Base-by-base conservation (phyloP, 2,113 vertebrate genomes). In the Calidris pugnax region DNA sequence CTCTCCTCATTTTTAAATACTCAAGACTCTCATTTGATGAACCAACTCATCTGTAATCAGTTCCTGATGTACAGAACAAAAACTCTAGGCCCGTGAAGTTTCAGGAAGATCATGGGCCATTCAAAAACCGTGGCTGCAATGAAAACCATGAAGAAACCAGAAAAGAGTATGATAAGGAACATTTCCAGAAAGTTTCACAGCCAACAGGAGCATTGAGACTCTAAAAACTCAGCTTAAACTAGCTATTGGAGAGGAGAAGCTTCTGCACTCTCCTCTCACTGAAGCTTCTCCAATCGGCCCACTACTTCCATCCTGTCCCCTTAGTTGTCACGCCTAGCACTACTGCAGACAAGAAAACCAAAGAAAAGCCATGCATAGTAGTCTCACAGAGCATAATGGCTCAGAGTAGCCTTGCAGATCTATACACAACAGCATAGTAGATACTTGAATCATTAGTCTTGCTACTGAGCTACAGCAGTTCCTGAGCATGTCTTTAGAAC, bases 401-500 rank as follows among this genome's bases (percentile, higher is more conserved):
- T 10, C 14, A 66, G n/a, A 73, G 33, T 3, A 81, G 57, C 51
- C 33, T 12, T 37, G 45, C 10, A 86, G n/a, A n/a, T 9, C 45
- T 20, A 7, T 12, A 14, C 1, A 1, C 4, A 51, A 37, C 9
- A 91, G 33, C 41, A 16, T 1, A 66, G 48, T 1, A 63, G 21
- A 37, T 9, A 68, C 32, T 8, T 8, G 14, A 64, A 43, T 30
- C 67, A 39, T 30, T 28, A 53, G 11, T 9, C 71, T 48, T 32
- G 20, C n/a, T 79, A 35, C 51, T 23, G 28, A 75, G n/a, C 37
- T 45, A 51, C 30, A 81, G 45, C 32, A 83, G 32, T 47, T n/a
- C 27, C 59, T 43, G n/a, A 81, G 28, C 21, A 56, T 2, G 28
- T 47, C 18, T 33, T 33, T 24, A 23, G 39, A 69, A 87, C 32